Base-by-base conservation (phyloP, 1,140 invertebrate genomes). In the Meloidogyne hapla region DNA sequence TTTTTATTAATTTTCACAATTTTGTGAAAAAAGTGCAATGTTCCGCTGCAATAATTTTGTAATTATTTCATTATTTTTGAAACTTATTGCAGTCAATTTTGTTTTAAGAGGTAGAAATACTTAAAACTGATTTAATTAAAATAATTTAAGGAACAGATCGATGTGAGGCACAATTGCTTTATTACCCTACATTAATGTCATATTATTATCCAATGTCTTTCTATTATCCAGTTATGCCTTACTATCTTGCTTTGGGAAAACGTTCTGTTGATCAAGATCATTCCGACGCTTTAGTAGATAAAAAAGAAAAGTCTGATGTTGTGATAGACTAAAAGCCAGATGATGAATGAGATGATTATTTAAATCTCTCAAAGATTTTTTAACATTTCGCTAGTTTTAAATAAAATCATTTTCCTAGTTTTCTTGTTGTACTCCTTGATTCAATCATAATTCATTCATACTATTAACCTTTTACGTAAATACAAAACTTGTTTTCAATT, bases 221-320 rank as follows among this genome's bases (percentile, higher is more conserved):
- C n/a, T 56, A 56, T 56, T 56, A 56, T 56, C 48, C 48, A 56
- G n/a, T 56, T 56, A 56, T 56, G 48, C 48, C 48, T 8, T 56
- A 56, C n/a, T 56, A 56, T 56, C 48, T 56, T 56, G 48, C 18
- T 21, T n/a, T 56, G 6, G 48, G 48, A n/a, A 56, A 56, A 21
- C 48, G 48, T n/a, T 56, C 48, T n/a, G n/a, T 5, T 56, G 18
- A 56, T 1, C 48, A 56, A 15, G n/a, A 56, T 56, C 8, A n/a
- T n/a, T 56, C 2, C n/a, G n/a, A 56, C 0, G 6, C 3, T 42
- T 3, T 42, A 56, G 1, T 56, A 13, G n/a, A 56, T 56, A n/a
- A 21, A 56, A 56, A 56, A 18, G 18, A n/a, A 56, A n/a, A 56
- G 9, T 42, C 13, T 12, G 13, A 42, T 42, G 40, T 12, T 42